Percentiles rank a stretch among this genome's conserved stretches.
Conservation (phyloP, 1,140 invertebrate species). For the Brachionus asplanchnoidis region DNA sequence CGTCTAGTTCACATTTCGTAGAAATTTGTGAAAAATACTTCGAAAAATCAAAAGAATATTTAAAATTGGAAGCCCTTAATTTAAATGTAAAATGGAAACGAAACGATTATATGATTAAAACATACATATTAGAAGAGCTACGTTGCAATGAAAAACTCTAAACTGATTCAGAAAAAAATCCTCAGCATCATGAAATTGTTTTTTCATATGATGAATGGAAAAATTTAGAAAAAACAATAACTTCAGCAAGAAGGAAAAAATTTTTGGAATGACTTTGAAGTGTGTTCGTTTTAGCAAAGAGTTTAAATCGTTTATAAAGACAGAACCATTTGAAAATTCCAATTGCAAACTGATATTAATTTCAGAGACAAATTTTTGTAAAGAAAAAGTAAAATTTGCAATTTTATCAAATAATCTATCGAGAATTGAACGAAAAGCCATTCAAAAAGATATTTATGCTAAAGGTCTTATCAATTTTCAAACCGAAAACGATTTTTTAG, state of each 20-base stretch:
- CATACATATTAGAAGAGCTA: neutral
- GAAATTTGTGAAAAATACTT: no score
- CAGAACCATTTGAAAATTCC: neutral
- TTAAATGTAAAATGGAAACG: neutral
- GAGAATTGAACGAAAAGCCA: neutral
- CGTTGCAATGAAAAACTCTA: no score
- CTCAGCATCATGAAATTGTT: no score
- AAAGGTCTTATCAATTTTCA: neutral
- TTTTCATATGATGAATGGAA: no score
- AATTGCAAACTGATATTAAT: neutral
- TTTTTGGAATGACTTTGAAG: neutral
- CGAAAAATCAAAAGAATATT: neutral
- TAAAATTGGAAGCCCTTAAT: neutral
- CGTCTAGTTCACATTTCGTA: no score
- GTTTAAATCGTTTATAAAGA: neutral
- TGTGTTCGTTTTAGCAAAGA: neutral
- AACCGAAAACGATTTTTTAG: no score
- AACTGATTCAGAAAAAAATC: no score
- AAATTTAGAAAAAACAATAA: no score
- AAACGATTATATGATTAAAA: neutral
- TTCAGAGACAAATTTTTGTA: neutral
- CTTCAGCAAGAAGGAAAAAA: neutral
- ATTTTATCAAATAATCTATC: neutral
- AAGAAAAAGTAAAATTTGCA: neutral
- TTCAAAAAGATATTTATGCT: neutral